These are phyloP conservation scores for Drosophila kanekoi DNA, from an alignment of 2,888 invertebrate species.

Conservation along the genomic window DNA sequence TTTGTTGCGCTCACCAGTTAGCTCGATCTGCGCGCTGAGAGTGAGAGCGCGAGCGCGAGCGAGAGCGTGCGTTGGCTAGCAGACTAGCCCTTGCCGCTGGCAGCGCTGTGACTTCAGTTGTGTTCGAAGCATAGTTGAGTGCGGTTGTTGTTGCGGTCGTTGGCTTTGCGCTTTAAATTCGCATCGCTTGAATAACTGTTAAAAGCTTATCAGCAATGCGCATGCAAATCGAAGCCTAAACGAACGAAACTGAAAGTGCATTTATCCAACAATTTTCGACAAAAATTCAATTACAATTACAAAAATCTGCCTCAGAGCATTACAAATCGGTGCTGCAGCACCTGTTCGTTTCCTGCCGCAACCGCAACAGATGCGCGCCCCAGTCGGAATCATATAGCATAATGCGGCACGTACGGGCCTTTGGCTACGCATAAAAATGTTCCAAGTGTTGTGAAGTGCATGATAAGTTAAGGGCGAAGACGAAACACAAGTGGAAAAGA, in stretches of 20 bases:
- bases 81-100: slow-evolving; percentile 64
- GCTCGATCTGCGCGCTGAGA: slow-evolving; percentile 53
- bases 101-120: slow-evolving; percentile 42
- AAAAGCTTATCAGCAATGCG: slow-evolving; percentile 29
- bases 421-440: slow-evolving; percentile 70
- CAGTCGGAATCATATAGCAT: slow-evolving; percentile 37
- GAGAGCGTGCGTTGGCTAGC: slow-evolving; percentile 12
- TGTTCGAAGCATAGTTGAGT: slow-evolving; percentile 52
- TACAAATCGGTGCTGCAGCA: slow-evolving; percentile 55
- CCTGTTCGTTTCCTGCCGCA: slow-evolving; percentile 67
- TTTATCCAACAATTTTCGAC: slow-evolving; percentile 11
- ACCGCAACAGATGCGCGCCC: slow-evolving; percentile 31
- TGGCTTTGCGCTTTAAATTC: slow-evolving; percentile 4
- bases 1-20: slow-evolving; percentile 24
- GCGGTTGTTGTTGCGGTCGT: slow-evolving; percentile 41
- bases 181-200: slow-evolving; percentile 9
- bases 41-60: slow-evolving; percentile 3
- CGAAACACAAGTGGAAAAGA: slow-evolving; percentile 30
- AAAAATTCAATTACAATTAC: neutral
- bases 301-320: neutral
- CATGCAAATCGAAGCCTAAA: slow-evolving; percentile 12
- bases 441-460: slow-evolving; percentile 59
- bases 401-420: slow-evolving; percentile 72
- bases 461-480: slow-evolving; percentile 56
- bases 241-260: slow-evolving; percentile 60